These are phyloP conservation scores for Ochlodes sylvanus DNA, from an alignment of 2,888 invertebrate species.

Conservation along the genomic window DNA sequence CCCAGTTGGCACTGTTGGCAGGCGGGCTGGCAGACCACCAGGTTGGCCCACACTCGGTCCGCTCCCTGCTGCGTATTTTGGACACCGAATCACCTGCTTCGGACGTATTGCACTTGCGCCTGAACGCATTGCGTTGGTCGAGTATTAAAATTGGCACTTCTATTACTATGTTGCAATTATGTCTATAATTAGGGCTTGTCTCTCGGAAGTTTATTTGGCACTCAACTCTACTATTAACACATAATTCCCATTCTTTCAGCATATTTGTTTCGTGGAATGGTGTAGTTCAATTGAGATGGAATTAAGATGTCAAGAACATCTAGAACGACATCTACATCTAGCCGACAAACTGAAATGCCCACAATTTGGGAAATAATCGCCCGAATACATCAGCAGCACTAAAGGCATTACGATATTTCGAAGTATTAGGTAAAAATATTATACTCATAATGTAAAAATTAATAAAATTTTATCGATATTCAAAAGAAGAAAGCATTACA, in stretches of 20 bases:
- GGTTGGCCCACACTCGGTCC: conserved; percentile 52
- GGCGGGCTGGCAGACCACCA: conserved; percentile 67
- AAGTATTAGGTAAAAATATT: too few species aligned
- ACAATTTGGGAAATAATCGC: too few species aligned
- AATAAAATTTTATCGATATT: too few species aligned
- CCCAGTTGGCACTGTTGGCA: conserved; percentile 79
- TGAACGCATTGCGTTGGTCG: conserved; percentile 53
- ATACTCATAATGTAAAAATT: too few species aligned
- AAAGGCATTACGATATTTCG: too few species aligned
- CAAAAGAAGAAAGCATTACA: too few species aligned
- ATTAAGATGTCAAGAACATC: background rate
- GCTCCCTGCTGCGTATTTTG: conserved; percentile 63
- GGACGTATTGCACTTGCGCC: conserved; percentile 14
- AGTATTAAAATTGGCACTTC: conserved; percentile 59
- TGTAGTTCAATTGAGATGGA: background rate
- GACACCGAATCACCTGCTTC: conserved; percentile 61
- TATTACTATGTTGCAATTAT: conserved; percentile 56
- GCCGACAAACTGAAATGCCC: too few species aligned
- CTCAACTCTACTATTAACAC: background rate
- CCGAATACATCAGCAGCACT: too few species aligned
- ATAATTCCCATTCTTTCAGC: background rate
- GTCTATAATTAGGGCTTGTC: conserved; percentile 24
- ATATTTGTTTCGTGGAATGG: background rate
- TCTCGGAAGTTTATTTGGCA: conserved; percentile 39
- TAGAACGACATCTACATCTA: too few species aligned